These are phyloP conservation scores for Capreolus pygargus DNA, from an alignment of 2,113 vertebrate genomes.

Conservation along the genomic window DNA sequence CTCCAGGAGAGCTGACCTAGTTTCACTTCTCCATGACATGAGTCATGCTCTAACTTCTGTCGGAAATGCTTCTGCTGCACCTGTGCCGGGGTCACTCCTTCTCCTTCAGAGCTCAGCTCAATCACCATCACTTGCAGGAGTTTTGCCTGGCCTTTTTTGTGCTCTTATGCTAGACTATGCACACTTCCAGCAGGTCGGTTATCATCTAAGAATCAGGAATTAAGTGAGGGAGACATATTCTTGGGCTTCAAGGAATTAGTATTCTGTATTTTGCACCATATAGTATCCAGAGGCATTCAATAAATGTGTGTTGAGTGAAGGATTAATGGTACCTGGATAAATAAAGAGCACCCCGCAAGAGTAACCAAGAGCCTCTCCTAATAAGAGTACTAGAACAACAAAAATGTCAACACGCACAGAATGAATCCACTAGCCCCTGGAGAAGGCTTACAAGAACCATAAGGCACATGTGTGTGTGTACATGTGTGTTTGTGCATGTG, in stretches of 20 bases:
- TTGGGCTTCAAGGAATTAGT: background rate
- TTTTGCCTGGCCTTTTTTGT: background rate
- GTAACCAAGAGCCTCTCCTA: background rate
- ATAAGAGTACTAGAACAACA: background rate
- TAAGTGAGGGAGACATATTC: background rate
- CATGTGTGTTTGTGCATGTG: fast-evolving
- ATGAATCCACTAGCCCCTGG: background rate
- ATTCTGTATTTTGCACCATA: background rate
- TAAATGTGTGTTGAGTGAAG: background rate
- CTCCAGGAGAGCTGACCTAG: background rate
- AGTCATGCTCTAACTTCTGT: background rate
- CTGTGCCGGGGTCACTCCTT: background rate
- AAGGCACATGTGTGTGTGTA: background rate
- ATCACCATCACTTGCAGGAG: background rate
- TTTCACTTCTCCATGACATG: background rate
- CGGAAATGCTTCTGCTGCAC: background rate
- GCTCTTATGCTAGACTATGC: no score
- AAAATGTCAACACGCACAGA: background rate
- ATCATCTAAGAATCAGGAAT: background rate
- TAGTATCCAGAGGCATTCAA: background rate
- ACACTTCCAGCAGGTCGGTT: background rate
- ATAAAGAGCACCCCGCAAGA: background rate
- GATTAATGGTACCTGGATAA: background rate
- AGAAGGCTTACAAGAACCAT: background rate
- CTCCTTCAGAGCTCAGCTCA: background rate